A percentile compares a stretch with the other conserved stretches of the same genome.
Evolutionary conservation across 2,888 invertebrate genomes (phyloP).

Genomic region (Diplazon laetatorius): DNA sequence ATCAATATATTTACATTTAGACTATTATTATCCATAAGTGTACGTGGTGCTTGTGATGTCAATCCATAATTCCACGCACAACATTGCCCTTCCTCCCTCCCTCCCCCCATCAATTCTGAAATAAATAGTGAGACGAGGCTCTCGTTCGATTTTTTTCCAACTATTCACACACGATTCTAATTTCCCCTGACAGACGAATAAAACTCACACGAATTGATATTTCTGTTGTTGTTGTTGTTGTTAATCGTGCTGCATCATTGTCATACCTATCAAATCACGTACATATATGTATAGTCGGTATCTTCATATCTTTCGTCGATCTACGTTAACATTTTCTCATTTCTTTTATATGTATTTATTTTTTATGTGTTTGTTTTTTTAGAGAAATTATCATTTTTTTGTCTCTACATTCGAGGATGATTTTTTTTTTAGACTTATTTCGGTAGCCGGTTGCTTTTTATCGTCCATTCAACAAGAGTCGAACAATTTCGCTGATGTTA

Average conservation of each 20-base stretch:
- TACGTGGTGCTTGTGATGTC: slow-evolving; percentile 1
- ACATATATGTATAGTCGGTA: slow-evolving; percentile 54
- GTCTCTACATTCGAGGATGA: slow-evolving; percentile 33
- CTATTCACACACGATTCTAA: background rate
- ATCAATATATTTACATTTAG: slow-evolving; percentile 16
- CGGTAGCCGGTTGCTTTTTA: slow-evolving; percentile 24
- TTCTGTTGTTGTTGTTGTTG: too few relatives aligned
- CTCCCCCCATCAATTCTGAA: slow-evolving; percentile 1
- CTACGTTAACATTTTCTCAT: slow-evolving; percentile 50
- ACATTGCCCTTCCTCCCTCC: slow-evolving; percentile 6
- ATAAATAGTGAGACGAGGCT: slow-evolving; percentile 5
- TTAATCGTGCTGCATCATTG: slow-evolving; percentile 3
- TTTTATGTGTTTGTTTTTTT: slow-evolving; percentile 34
- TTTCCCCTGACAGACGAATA: background rate
- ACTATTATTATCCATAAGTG: background rate
- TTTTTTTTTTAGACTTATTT: slow-evolving; percentile 41
- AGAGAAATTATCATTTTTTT: slow-evolving; percentile 30
- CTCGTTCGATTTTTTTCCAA: background rate
- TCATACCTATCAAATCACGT: slow-evolving; percentile 30
- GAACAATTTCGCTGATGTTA: slow-evolving; percentile 8
- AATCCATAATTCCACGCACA: background rate
- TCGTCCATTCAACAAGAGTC: slow-evolving; percentile 24
- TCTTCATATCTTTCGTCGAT: slow-evolving; percentile 59
- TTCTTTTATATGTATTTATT: too few relatives aligned
- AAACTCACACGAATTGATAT: slow-evolving; percentile 19